Conservation (phyloP, 2,797 vertebrate species). For the Karalla daura region DNA sequence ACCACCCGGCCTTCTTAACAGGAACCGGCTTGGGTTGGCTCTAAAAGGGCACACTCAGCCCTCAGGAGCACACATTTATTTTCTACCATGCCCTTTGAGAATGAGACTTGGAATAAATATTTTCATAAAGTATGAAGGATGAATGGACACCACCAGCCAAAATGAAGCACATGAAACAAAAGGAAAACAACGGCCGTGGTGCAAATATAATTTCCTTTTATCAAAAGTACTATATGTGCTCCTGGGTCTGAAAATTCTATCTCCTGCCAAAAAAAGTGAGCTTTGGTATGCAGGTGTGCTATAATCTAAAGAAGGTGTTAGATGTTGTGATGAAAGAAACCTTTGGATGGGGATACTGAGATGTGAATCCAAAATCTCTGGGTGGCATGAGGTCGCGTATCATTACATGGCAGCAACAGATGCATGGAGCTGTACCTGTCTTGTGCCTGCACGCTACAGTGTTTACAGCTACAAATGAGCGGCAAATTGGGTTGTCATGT, state of each 20-base stretch:
- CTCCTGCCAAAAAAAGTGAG: slow-evolving; percentile 16
- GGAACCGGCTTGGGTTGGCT: slow-evolving; percentile 55
- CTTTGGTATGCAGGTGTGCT: slow-evolving; percentile 34
- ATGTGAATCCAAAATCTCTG: slow-evolving; percentile 48
- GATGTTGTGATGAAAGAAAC: slow-evolving; percentile 47
- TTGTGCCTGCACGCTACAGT: slow-evolving; percentile 67
- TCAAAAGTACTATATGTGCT: slow-evolving; percentile 21
- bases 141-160: slow-evolving; percentile 23
- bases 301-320: slow-evolving; percentile 28
- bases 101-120: slow-evolving; percentile 44
- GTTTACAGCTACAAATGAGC: slow-evolving; percentile 70
- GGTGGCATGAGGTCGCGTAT: slow-evolving; percentile 65
- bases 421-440: slow-evolving; percentile 50
- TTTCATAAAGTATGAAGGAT: slow-evolving; percentile 39
- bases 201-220: slow-evolving; percentile 36
- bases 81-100: slow-evolving; percentile 44
- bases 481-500: slow-evolving; percentile 60
- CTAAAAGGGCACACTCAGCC: slow-evolving; percentile 39
- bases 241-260: slow-evolving; percentile 40
- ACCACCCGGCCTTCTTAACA: slow-evolving; percentile 44
- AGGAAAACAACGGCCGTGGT: slow-evolving; percentile 27
- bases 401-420: slow-evolving; percentile 55
- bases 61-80: slow-evolving; percentile 38
- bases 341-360: slow-evolving; percentile 34
- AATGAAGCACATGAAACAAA: slow-evolving; percentile 30